A percentile compares a stretch with the other conserved stretches of the same genome.
phyloP scores from a whole-genome alignment of 2,888 invertebrate genomes.

The Platycheirus rosarum region DNA sequence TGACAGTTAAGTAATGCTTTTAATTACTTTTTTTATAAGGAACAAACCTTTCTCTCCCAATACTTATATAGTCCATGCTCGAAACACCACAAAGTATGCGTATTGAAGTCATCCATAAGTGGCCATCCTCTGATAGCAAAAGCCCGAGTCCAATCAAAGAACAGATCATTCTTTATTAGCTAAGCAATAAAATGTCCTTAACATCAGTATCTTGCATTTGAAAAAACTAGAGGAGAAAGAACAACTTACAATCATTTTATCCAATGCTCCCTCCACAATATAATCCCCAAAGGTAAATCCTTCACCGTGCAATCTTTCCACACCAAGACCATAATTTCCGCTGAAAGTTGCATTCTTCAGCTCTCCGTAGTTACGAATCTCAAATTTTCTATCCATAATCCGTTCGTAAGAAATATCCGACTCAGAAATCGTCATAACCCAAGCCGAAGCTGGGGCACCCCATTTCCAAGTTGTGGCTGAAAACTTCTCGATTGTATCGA shows the following conservation, averaged over 20 bases:
- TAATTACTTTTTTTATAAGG: neutral
- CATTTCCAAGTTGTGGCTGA: constrained; percentile 79
- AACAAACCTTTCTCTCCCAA: constrained; percentile 79
- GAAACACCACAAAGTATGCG: constrained; percentile 78
- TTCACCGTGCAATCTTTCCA: constrained; percentile 79
- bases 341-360: constrained; percentile 79
- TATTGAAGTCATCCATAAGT: constrained; percentile 79
- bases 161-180: constrained; percentile 80
- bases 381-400: constrained; percentile 77
- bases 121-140: constrained; percentile 81
- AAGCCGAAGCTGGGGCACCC: constrained; percentile 80
- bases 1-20: neutral
- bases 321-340: constrained; percentile 78
- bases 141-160: constrained; percentile 80
- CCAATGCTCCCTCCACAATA: constrained; percentile 77
- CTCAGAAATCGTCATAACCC: constrained; percentile 78
- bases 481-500: constrained; percentile 80
- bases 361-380: constrained; percentile 77
- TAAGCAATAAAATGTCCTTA: constrained; percentile 46
- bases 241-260: constrained; percentile 78
- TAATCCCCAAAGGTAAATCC: constrained; percentile 78
- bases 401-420: constrained; percentile 79
- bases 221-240: neutral
- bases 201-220: neutral
- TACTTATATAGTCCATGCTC: constrained; percentile 79